Evolutionary conservation across 2,113 vertebrate genomes (phyloP).

Genomic region (Benitochromis conjunctus): DNA sequence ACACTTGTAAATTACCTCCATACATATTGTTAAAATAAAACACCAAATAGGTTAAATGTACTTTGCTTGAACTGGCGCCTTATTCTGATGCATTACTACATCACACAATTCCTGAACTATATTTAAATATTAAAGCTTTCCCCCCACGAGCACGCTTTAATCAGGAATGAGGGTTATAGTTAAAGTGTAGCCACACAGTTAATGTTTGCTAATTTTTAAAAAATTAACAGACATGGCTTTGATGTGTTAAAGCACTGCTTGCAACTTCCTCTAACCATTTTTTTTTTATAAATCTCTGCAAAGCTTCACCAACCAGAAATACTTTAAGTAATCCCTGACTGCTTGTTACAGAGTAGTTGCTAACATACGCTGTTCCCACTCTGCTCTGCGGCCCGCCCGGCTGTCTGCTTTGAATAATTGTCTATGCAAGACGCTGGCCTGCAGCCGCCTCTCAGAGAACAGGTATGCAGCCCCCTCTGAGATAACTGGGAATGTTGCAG

Average conservation of each 20-base stretch:
- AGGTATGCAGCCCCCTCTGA: slow-evolving; percentile 63
- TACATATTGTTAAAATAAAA: neutral
- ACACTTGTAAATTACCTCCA: neutral
- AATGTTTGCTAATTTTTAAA: neutral
- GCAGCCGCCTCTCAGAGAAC: slow-evolving; percentile 24
- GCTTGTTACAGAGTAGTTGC: neutral
- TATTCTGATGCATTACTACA: neutral
- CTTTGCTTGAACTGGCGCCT: no score
- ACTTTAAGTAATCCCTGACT: neutral
- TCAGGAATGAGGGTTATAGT: neutral
- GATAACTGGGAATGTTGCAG: slow-evolving; percentile 72
- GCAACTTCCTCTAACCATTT: neutral
- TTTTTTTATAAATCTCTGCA: neutral
- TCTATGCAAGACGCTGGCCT: neutral
- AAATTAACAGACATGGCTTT: neutral
- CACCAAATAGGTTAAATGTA: neutral
- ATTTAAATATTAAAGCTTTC: neutral
- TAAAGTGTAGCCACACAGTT: neutral
- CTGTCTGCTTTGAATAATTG: neutral
- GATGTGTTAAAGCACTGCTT: neutral
- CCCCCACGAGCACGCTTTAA: fast-evolving
- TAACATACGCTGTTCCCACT: neutral
- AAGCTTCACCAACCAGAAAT: neutral
- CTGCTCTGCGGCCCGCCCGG: neutral
- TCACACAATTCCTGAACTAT: neutral